Base-by-base conservation (phyloP, 2,797 vertebrate genomes). In the Telmatherina bonti region DNA sequence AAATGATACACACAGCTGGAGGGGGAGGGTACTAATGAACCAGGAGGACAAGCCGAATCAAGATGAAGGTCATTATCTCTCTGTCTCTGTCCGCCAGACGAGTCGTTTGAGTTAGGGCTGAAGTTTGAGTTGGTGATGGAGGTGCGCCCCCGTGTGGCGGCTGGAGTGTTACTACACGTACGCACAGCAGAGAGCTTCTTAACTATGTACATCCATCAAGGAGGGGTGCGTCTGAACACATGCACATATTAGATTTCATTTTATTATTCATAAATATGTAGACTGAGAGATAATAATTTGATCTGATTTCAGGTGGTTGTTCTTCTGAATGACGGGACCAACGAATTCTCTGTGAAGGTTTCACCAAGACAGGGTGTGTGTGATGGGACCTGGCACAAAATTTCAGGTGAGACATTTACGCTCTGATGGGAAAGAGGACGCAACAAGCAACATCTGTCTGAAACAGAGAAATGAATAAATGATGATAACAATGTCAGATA, bases 51-150 rank as follows among this genome's bases (percentile, higher is more conserved):
- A 33, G 31, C 31, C 10, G 31, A 36, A 36, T 12, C 9, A 36
- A 36, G 35, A 36, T 56, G 55, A 49, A 74, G 20, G 45, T 47
- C 43, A n/a, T 20, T 77, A 63, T 74, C 62, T 59, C 58, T 10
- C 29, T 79, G n/a, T 67, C 36, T 68, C 78, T 86, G 72, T 74
- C 61, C 51, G 13, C 38, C 45, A 99, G 97, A 97, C 74, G 95
- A 98, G 70, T 94, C 96, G 3, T 96, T 97, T 81, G 93, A 94
- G 65, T 89, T 97, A 58, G 96, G 95, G 8, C 70, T 94, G 53
- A 96, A 91, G 82, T 97, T 98, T 89, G 95, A 98, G 86, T 90
- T 99, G 80, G 92, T 88, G 74, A 93, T 99, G 92, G 97, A 99
- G 91, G 92, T 98, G 83, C 96, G 96, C 58, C 96, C 97, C 52